Conservation (phyloP, 2,888 invertebrate species). For the Luperina nickerlii region DNA sequence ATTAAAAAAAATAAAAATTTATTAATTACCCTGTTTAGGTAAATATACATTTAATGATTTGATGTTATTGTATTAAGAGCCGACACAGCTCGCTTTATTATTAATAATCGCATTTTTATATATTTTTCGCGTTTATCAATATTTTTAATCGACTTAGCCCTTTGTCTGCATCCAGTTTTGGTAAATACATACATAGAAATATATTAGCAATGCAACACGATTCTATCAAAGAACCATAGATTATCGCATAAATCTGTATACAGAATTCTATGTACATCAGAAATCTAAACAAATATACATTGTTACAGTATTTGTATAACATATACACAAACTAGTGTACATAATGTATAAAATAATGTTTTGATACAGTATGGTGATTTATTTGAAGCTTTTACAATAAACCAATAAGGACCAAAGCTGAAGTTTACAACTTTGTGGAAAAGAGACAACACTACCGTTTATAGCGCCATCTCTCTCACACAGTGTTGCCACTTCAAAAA, state of each 20-base stretch:
- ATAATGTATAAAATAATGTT: slow-evolving; percentile 75
- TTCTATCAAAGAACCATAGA: slow-evolving; percentile 64
- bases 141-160: slow-evolving; percentile 8
- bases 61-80: slow-evolving; percentile 11
- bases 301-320: slow-evolving; percentile 69
- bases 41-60: background rate
- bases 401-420: slow-evolving; percentile 27
- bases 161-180: slow-evolving; percentile 38
- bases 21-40: slow-evolving; percentile 32
- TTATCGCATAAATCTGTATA: slow-evolving; percentile 42
- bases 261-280: slow-evolving; percentile 62
- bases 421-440: slow-evolving; percentile 13
- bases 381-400: slow-evolving; percentile 38
- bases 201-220: slow-evolving; percentile 46
- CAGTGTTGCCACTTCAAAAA: slow-evolving; percentile 22
- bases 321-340: slow-evolving; percentile 86
- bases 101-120: slow-evolving; percentile 19
- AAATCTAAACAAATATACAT: slow-evolving; percentile 60
- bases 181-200: slow-evolving; percentile 63
- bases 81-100: background rate
- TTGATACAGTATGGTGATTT: slow-evolving; percentile 57
- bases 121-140: slow-evolving; percentile 16
- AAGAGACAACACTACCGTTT: slow-evolving; percentile 43
- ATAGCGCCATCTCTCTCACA: slow-evolving; percentile 37
- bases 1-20: background rate